Conservation (phyloP, 2,113 vertebrate species). For the Leptocoma aspasia region DNA sequence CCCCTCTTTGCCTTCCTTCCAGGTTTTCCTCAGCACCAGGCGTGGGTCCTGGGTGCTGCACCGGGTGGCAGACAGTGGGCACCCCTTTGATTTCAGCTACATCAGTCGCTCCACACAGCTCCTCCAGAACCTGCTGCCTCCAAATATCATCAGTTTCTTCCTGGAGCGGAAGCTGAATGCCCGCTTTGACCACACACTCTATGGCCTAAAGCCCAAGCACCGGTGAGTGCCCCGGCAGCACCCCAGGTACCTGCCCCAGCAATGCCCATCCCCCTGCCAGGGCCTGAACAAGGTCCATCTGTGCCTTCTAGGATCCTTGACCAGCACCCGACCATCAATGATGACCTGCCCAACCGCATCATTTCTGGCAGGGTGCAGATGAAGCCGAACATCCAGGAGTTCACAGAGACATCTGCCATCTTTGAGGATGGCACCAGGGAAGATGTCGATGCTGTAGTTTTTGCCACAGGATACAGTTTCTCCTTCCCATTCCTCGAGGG, state of each 20-base stretch:
- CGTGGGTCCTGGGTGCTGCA: constrained; percentile 27
- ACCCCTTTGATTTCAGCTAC: not conserved
- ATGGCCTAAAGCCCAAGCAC: not conserved
- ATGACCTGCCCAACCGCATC: constrained; percentile 85
- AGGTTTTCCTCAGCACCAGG: constrained; percentile 50
- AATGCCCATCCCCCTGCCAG: not conserved
- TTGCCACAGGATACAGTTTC: constrained; percentile 86
- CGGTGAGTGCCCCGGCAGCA: not conserved
- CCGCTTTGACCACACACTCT: not conserved
- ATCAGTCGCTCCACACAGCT: not conserved
- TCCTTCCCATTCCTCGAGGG: constrained; percentile 82
- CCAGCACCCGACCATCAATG: constrained; percentile 73
- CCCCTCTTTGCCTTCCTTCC: not conserved
- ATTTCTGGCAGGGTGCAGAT: constrained; percentile 79
- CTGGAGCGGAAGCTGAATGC: not conserved
- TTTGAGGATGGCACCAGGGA: constrained; percentile 86
- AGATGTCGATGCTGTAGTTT: constrained; percentile 81
- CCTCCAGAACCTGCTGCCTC: not conserved
- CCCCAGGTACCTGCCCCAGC: too few relatives aligned
- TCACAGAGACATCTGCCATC: constrained; percentile 75
- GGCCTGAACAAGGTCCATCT: not conserved
- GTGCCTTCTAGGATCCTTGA: constrained; percentile 64
- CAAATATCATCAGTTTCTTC: rapidly evolving
- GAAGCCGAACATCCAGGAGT: constrained; percentile 79
- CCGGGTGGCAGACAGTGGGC: not conserved